Percentiles rank a stretch among this genome's conserved stretches.
Conservation (phyloP, 2,113 vertebrate species). For the Fukomys damarensis region DNA sequence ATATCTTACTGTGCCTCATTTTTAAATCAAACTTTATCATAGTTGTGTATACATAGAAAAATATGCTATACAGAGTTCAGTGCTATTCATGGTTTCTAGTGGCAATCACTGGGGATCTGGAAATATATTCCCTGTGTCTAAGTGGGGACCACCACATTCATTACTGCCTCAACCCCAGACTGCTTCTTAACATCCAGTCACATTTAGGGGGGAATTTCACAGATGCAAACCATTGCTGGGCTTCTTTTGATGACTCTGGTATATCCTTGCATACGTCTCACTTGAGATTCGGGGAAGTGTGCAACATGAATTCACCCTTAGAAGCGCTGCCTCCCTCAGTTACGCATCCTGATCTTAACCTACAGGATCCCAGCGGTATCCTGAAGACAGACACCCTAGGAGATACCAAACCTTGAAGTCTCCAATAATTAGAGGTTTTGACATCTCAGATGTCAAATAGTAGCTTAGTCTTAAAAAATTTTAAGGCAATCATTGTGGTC, state of each 20-base stretch:
- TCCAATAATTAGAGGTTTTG: neutral
- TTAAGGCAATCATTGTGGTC: neutral
- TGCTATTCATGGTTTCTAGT: neutral
- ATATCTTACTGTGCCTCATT: neutral
- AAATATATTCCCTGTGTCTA: neutral
- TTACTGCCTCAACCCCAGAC: neutral
- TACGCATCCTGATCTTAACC: neutral
- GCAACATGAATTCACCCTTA: neutral
- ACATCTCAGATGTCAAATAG: neutral
- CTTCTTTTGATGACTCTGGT: neutral
- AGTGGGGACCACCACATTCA: neutral
- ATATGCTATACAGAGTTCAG: neutral
- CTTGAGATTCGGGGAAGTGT: neutral
- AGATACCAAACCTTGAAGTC: neutral
- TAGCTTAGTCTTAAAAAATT: neutral
- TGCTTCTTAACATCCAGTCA: neutral
- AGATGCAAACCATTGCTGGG: neutral
- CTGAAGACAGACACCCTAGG: neutral
- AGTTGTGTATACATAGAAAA: neutral
- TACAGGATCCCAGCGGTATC: neutral
- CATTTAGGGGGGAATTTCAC: neutral
- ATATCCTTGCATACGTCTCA: neutral
- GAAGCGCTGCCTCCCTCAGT: neutral
- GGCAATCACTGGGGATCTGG: no score
- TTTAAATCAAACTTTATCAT: neutral